phyloP scores from a whole-genome alignment of 2,113 vertebrate genomes.

The Sphyrna mokarran region DNA sequence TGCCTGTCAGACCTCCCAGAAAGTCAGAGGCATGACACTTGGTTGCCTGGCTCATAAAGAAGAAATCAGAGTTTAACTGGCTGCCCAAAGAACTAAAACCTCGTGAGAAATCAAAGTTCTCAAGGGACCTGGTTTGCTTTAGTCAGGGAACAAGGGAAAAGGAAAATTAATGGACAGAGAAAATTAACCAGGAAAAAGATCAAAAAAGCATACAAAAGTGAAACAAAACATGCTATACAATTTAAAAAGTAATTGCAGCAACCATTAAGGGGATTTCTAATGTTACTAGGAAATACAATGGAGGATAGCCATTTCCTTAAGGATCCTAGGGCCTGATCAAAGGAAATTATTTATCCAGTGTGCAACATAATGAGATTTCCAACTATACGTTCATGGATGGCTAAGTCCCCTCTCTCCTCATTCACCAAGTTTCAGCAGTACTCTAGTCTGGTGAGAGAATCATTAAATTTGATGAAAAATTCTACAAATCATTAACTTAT shows the following conservation, averaged over 20 bases:
- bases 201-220: neutral
- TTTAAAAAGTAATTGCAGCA: neutral
- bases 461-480: slow-evolving; percentile 10
- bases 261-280: neutral
- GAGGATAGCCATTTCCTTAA: neutral
- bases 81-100: neutral
- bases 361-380: slow-evolving; percentile 4
- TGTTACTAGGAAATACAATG: neutral
- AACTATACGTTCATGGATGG: neutral
- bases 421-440: slow-evolving; percentile 14
- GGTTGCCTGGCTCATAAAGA: neutral
- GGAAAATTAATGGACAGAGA: neutral
- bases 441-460: slow-evolving; percentile 15
- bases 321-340: neutral
- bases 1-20: neutral
- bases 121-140: neutral
- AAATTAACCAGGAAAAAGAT: neutral
- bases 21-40: neutral
- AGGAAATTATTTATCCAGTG: slow-evolving; percentile 12
- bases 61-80: neutral
- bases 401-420: neutral
- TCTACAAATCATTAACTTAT: slow-evolving; percentile 10
- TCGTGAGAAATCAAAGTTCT: neutral
- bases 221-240: neutral
- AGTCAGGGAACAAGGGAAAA: neutral